Percentiles rank a stretch among this genome's conserved stretches.
These are phyloP conservation scores for Prionailurus viverrinus DNA, from an alignment of 2,113 vertebrate genomes.

Conservation along the genomic window DNA sequence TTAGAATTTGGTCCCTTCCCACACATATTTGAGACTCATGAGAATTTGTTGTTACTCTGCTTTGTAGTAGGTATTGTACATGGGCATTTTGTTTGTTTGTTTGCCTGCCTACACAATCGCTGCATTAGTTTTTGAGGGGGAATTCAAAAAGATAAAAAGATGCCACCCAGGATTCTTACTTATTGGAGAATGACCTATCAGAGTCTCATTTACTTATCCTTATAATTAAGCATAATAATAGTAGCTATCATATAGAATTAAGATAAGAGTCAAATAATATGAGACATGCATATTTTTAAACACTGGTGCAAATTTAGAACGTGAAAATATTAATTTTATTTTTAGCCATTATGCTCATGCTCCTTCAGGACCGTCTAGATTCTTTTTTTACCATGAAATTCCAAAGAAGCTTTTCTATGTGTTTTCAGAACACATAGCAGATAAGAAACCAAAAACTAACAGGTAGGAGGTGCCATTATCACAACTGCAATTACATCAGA, in stretches of 20 bases:
- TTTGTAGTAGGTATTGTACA: neutral
- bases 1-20: neutral
- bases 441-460: slow-evolving; percentile 41
- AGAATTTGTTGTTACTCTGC: neutral
- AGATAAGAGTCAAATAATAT: neutral
- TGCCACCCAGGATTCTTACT: neutral
- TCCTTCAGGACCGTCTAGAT: neutral
- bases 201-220: neutral
- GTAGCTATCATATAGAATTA: neutral
- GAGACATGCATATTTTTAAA: neutral
- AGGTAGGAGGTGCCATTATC: neutral
- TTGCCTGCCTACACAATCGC: neutral
- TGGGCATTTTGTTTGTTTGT: neutral
- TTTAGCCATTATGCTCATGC: neutral
- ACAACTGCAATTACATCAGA: slow-evolving; percentile 18
- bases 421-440: slow-evolving; percentile 37
- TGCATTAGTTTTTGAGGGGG: neutral
- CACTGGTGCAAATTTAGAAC: neutral
- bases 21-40: neutral
- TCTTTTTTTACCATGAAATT: neutral
- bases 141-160: neutral
- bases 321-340: neutral
- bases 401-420: neutral
- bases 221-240: neutral
- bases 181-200: neutral